Percentiles rank a stretch among this genome's conserved stretches.
Conservation (phyloP, 2,797 vertebrate species). For the Hylomyscus alleni region DNA sequence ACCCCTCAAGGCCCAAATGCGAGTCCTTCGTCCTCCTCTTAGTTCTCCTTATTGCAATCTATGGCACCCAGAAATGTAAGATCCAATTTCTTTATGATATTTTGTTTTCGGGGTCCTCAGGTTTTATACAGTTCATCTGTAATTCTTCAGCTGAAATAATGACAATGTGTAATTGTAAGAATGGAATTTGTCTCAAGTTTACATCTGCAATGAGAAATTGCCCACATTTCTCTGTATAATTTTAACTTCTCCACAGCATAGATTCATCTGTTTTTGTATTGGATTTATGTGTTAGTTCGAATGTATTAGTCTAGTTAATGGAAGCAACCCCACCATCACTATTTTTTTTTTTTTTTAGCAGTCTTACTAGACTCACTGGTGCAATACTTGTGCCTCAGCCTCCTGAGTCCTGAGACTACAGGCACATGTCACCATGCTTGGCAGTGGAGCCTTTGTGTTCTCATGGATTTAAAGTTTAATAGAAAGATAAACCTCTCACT, state of each 20-base stretch:
- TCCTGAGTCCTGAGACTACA: neutral
- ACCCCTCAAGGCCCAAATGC: neutral
- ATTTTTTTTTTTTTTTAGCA: neutral
- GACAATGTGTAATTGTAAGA: neutral
- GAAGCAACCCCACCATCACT: neutral
- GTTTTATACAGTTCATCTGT: neutral
- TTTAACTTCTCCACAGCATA: neutral
- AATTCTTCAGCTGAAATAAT: neutral
- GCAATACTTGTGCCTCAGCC: neutral
- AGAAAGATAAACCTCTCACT: neutral
- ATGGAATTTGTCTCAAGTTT: neutral
- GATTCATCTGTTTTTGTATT: neutral
- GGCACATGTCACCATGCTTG: neutral
- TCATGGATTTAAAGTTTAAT: neutral
- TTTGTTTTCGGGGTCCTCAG: neutral
- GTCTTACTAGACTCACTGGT: neutral
- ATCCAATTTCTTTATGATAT: neutral
- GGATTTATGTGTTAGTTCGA: constrained; percentile 42
- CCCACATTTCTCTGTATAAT: neutral
- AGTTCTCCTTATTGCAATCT: neutral
- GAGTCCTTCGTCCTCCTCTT: neutral
- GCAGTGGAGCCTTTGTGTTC: neutral
- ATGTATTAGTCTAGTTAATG: constrained; percentile 26
- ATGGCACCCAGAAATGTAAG: neutral
- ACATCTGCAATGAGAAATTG: constrained; percentile 12